Evolutionary conservation across 2,888 invertebrate species (phyloP).

Genomic region (Cheilosia vernalis): DNA sequence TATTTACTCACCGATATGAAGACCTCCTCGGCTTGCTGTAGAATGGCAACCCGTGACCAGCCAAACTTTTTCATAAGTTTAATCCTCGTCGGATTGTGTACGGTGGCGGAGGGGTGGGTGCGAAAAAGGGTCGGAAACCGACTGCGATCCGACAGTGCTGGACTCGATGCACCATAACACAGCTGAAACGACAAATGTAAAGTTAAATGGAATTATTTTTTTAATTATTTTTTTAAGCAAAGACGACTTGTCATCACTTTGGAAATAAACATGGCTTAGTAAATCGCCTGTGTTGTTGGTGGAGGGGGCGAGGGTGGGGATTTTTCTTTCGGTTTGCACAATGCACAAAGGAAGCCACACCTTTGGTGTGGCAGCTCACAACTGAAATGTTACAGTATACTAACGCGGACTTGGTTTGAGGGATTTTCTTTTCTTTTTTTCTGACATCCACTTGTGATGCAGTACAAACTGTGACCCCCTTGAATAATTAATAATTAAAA

Average conservation of each 20-base stretch:
- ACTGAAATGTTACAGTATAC: background rate
- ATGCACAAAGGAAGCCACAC: background rate
- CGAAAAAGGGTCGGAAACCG: conserved; percentile 99
- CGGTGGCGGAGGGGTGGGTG: conserved; percentile 99
- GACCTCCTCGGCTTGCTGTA: conserved; percentile 99
- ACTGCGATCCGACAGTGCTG: conserved; percentile 97
- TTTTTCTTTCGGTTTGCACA: background rate
- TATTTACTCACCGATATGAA: conserved; percentile 91
- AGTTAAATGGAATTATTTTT: background rate
- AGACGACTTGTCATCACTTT: conserved; percentile 5
- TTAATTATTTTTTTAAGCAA: background rate
- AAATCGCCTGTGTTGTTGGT: conserved; percentile 4
- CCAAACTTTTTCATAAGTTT: conserved; percentile 98
- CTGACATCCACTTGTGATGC: background rate
- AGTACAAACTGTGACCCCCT: conserved; percentile 1
- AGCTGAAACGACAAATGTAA: conserved; percentile 86
- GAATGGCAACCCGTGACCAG: conserved; percentile 98
- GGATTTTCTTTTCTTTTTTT: background rate
- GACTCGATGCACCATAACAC: conserved; percentile 99
- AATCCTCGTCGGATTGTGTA: conserved; percentile 98
- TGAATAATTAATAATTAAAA: conserved; percentile 54
- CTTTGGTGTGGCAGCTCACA: background rate
- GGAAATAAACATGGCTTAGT: background rate
- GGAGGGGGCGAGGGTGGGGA: too few relatives aligned
- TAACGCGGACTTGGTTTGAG: conserved; percentile 10